phyloP scores from a whole-genome alignment of 64 coral and sea anemone genomes.

The Pachyseris speciosa region DNA sequence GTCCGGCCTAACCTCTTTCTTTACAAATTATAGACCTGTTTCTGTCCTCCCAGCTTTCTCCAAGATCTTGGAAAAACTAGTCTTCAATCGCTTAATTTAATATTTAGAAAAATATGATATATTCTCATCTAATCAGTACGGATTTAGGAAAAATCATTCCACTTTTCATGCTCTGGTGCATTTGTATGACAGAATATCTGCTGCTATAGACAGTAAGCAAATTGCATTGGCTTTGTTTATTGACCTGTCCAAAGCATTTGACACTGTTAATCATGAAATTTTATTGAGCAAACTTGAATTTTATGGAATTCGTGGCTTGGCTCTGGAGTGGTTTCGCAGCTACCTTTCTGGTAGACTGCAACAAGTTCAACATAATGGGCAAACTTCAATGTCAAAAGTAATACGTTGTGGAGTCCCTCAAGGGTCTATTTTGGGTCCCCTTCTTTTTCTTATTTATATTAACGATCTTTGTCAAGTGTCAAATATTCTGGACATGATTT shows the following conservation, averaged over 20 bases:
- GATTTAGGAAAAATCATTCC: conserved; percentile 47
- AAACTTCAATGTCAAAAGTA: not conserved
- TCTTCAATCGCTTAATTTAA: conserved; percentile 7
- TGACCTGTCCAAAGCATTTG: conserved; percentile 65
- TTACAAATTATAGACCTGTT: conserved; percentile 51
- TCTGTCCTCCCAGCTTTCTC: conserved; percentile 36
- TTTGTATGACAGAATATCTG: not conserved
- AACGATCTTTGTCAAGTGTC: conserved; percentile 29
- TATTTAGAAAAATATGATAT: conserved; percentile 28
- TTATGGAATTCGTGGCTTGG: conserved; percentile 21
- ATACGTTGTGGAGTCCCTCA: conserved; percentile 18
- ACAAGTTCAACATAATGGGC: not conserved
- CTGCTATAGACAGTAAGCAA: not conserved
- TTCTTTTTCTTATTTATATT: conserved; percentile 10
- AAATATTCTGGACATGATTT: not conserved
- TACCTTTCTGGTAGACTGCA: conserved; percentile 7
- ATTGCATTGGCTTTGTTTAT: conserved; percentile 44
- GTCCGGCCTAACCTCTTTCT: not conserved
- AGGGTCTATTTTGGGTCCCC: not conserved
- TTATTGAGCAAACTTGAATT: conserved; percentile 29
- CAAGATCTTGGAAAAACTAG: conserved; percentile 39
- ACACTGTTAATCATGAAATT: conserved; percentile 27
- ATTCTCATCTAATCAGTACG: conserved; percentile 43
- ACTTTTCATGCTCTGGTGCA: not conserved
- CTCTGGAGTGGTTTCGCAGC: not conserved